Percentiles rank a stretch among this genome's conserved stretches.
These are phyloP conservation scores for Biston betularia DNA, from an alignment of 2,888 invertebrate genomes.

Conservation along the genomic window DNA sequence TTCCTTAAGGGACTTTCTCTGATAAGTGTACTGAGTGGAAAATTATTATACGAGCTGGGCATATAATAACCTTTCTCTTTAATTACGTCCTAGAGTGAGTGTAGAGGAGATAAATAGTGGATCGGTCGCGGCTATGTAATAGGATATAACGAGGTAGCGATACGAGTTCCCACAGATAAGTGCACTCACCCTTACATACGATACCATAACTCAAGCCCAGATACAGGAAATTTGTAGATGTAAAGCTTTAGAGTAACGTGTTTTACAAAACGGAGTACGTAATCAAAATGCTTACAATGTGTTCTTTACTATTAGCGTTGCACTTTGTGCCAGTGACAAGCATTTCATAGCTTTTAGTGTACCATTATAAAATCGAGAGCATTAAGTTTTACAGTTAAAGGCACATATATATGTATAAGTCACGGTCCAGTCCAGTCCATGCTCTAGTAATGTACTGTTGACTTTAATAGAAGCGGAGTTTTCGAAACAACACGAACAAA, in stretches of 20 bases:
- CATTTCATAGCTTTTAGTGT: no score
- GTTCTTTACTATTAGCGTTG: no score
- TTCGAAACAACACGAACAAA: no score
- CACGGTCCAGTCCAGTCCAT: no score
- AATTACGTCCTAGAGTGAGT: conserved; percentile 80
- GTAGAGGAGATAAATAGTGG: conserved; percentile 71
- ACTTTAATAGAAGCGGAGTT: no score
- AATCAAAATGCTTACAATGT: background rate
- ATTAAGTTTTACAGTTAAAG: no score
- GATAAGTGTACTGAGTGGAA: conserved; percentile 68
- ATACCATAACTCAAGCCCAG: background rate
- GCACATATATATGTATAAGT: no score
- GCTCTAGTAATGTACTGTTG: no score
- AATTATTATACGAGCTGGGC: conserved; percentile 64
- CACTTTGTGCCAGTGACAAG: no score
- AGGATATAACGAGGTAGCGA: conserved; percentile 67
- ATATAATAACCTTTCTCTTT: conserved; percentile 81
- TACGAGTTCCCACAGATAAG: conserved; percentile 69
- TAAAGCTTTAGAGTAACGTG: background rate
- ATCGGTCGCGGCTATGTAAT: conserved; percentile 54
- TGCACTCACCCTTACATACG: conserved; percentile 50
- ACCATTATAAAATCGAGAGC: no score
- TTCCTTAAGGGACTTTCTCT: conserved; percentile 74
- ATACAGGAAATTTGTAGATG: background rate
- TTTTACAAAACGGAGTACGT: background rate